Base-by-base conservation (phyloP, 2,113 vertebrate genomes). In the Zingel zingel region DNA sequence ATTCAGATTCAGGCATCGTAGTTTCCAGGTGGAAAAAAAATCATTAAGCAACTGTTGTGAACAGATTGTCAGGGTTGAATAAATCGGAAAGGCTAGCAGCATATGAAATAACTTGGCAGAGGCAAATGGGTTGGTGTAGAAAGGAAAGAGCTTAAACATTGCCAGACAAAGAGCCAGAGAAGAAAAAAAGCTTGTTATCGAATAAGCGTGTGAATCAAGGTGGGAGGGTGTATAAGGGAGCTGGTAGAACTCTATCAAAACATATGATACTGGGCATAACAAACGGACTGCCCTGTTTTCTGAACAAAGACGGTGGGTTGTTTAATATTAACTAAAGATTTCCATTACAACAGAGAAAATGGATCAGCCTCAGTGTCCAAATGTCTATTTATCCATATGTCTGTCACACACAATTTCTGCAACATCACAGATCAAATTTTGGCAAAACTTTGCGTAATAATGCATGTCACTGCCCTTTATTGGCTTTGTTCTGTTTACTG, bases 41-140 rank as follows among this genome's bases (percentile, higher is more conserved):
- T 82, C 59, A 92, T 88, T 84, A 82, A 77, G 86, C 83, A 89
- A 90, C 65, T 85, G 75, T 79, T 90, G 75, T 33, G 86, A 89
- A 87, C 89, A 91, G 88, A 93, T 93, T 90, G 88, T 87, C 70
- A 21, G 86, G 80, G 81, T 86, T 89, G 89, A 86, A 93, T 89
- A 87, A 91, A 93, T 85, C 85, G 82, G 72, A 85, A 76, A 77
- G 69, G 19, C 70, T 45, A 80, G 81, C 74, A 88, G 88, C 81
- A 75, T 85, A 82, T 87, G 85, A 92, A 91, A 82, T 85, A 88
- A 82, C 74, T 88, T 90, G 84, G 88, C 90, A 90, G 72, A 81
- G 58, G 74, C 62, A 56, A 74, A 57, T 19, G 6, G 69, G 72
- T 72, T 74, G 53, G 68, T 89, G 84, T 66, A 73, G 57, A 77